Evolutionary conservation across 2,113 vertebrate genomes (phyloP).

Genomic region (Telmatochromis sp.): DNA sequence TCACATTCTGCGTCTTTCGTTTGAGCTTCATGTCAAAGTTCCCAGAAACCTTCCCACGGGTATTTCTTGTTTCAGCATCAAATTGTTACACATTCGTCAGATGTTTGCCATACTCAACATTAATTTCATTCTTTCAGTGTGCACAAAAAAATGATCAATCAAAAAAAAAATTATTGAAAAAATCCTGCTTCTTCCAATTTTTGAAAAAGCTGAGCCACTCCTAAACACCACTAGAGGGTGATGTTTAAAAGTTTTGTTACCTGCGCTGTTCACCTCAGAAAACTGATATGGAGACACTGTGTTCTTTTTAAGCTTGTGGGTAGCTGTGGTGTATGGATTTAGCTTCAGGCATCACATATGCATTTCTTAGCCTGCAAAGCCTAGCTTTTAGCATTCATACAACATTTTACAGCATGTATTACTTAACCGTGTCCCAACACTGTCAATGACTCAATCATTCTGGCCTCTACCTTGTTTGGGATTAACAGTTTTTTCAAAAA

Average conservation of each 20-base stretch:
- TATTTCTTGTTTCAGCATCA: neutral
- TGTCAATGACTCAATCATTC: neutral
- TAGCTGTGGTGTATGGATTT: neutral
- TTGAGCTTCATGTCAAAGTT: neutral
- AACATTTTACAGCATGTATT: neutral
- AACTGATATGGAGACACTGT: constrained; percentile 32
- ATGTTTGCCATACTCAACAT: neutral
- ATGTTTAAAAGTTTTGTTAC: constrained; percentile 9
- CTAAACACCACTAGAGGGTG: constrained; percentile 37
- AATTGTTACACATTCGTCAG: neutral
- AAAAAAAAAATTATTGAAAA: neutral
- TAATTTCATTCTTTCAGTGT: neutral
- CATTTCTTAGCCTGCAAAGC: neutral
- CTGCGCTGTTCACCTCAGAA: neutral
- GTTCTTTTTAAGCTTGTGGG: constrained; percentile 24
- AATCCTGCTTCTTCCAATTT: neutral
- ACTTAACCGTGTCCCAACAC: neutral
- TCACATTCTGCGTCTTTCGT: neutral
- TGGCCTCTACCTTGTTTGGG: neutral
- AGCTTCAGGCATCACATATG: neutral
- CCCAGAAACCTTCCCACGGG: neutral
- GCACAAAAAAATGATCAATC: neutral
- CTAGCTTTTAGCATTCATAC: neutral
- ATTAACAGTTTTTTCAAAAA: neutral
- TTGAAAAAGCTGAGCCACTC: neutral